These are phyloP conservation scores for Prionace glauca DNA, from an alignment of 2,797 vertebrate genomes.

Conservation along the genomic window DNA sequence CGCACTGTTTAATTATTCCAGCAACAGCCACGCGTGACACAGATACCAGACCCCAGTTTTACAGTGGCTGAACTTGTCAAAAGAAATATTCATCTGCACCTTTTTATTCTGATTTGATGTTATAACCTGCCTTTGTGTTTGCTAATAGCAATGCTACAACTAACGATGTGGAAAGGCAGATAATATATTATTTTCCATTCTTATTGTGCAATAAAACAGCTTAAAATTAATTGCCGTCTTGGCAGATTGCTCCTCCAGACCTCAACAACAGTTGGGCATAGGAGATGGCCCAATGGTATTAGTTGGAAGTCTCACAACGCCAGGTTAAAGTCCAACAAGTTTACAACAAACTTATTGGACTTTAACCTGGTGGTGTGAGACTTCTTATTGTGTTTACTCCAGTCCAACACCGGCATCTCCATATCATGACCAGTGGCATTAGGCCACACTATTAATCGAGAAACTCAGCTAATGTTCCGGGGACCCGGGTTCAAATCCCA, in stretches of 20 bases:
- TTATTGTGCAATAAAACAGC: neutral
- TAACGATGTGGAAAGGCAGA: neutral
- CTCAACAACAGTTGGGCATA: too few species aligned
- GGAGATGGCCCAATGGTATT: too few species aligned
- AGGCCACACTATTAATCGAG: too few species aligned
- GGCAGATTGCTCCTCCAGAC: neutral
- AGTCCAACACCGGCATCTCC: too few species aligned
- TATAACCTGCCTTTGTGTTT: neutral
- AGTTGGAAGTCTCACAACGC: too few species aligned
- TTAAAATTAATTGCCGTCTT: constrained; percentile 11
- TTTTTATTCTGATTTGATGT: neutral
- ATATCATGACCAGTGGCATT: too few species aligned
- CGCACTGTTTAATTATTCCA: neutral
- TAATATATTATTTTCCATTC: constrained; percentile 8
- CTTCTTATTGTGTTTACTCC: too few species aligned
- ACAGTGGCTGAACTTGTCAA: constrained; percentile 35
- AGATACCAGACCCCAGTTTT: constrained; percentile 19
- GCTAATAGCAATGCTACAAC: neutral
- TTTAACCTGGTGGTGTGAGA: too few species aligned
- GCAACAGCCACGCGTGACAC: neutral
- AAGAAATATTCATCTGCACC: constrained; percentile 15
- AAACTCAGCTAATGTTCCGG: too few species aligned
- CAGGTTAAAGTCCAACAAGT: too few species aligned
- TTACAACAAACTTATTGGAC: too few species aligned
- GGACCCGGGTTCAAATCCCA: too few species aligned